These are phyloP conservation scores for Tetramorium bicarinatum DNA, from an alignment of 2,888 invertebrate genomes.

Conservation along the genomic window DNA sequence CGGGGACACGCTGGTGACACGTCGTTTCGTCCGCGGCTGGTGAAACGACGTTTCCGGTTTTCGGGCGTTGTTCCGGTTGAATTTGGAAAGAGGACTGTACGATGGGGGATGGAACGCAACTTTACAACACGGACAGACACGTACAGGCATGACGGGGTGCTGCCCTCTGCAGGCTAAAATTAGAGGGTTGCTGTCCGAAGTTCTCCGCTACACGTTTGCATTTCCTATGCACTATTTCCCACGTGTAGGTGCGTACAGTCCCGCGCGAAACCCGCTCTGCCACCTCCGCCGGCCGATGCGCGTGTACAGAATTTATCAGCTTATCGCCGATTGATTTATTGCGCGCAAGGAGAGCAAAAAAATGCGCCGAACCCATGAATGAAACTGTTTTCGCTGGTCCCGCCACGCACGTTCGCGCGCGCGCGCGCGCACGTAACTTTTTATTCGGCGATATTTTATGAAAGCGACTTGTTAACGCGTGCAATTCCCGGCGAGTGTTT, in stretches of 20 bases:
- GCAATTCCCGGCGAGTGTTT: conserved; percentile 38
- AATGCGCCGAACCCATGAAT: conserved; percentile 70
- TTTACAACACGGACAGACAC: conserved; percentile 78
- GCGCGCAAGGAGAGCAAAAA: conserved; percentile 62
- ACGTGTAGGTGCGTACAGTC: conserved; percentile 78
- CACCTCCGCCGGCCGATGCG: conserved; percentile 36
- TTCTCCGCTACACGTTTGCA: conserved; percentile 82
- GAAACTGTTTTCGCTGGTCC: conserved; percentile 72
- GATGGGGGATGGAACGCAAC: conserved; percentile 76
- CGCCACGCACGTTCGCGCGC: conserved; percentile 29
- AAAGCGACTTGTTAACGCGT: conserved; percentile 73
- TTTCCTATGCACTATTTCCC: conserved; percentile 83
- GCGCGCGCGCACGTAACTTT: conserved; percentile 46
- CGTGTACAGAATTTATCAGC: conserved; percentile 63
- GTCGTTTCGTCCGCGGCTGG: conserved; percentile 24
- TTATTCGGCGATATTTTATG: conserved; percentile 69
- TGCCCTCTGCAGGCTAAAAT: conserved; percentile 82
- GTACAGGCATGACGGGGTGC: conserved; percentile 79
- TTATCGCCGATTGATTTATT: conserved; percentile 66
- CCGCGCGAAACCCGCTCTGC: conserved; percentile 53
- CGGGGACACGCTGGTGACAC: conserved; percentile 55
- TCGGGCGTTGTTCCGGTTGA: conserved; percentile 73
- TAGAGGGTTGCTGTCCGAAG: conserved; percentile 82
- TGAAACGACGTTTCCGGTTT: conserved; percentile 55
- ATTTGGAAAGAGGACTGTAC: conserved; percentile 76